Conservation (phyloP, 2,888 invertebrate species). For the Drosophila fungiperda region DNA sequence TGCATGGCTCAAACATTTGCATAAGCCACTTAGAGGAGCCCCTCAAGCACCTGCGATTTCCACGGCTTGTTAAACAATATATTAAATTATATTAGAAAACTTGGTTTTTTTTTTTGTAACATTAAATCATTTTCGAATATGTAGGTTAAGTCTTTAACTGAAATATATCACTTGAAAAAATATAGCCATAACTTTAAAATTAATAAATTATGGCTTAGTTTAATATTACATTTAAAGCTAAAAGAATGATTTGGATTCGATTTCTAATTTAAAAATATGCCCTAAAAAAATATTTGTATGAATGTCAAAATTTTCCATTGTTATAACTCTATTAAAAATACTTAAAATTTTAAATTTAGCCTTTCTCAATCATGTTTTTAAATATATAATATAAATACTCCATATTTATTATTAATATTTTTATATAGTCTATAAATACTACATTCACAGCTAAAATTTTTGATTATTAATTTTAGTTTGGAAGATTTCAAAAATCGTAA, state of each 20-base stretch:
- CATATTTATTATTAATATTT: no score
- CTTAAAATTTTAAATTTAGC: not conserved
- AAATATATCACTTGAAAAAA: not conserved
- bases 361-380: not conserved
- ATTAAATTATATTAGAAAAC: not conserved
- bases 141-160: not conserved
- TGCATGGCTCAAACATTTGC: conserved; percentile 57
- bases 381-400: not conserved
- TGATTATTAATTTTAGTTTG: no score
- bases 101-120: no score
- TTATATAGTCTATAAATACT: not conserved
- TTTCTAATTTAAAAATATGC: not conserved
- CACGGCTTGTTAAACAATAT: not conserved
- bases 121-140: not conserved
- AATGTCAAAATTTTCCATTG: not conserved
- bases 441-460: not conserved
- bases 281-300: not conserved
- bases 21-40: conserved; percentile 52
- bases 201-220: not conserved
- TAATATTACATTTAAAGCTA: not conserved
- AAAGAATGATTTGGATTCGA: not conserved
- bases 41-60: conserved; percentile 2
- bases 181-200: not conserved
- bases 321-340: rapidly evolving
- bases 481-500: no score